These are phyloP conservation scores for Agrochola lychnidis DNA, from an alignment of 2,888 invertebrate genomes.

Conservation along the genomic window DNA sequence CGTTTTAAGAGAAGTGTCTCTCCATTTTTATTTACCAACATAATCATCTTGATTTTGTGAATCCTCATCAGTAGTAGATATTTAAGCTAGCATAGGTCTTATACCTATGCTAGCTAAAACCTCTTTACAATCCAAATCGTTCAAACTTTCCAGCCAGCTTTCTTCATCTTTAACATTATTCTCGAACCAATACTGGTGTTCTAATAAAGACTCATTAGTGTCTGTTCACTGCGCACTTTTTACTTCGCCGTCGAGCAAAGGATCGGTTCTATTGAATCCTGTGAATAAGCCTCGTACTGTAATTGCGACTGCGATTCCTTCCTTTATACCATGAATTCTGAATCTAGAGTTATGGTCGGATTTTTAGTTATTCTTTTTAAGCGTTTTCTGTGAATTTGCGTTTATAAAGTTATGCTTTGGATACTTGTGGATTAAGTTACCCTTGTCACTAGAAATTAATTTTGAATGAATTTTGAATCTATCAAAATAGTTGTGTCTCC, in stretches of 20 bases:
- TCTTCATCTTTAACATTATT: conserved; percentile 25
- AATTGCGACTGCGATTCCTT: conserved; percentile 70
- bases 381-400: conserved; percentile 3
- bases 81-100: background rate
- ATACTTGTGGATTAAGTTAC: background rate
- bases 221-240: conserved; percentile 61
- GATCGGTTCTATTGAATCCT: conserved; percentile 63
- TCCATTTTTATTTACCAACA: background rate
- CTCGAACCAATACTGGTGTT: conserved; percentile 37
- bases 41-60: background rate
- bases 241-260: conserved; percentile 53
- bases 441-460: background rate
- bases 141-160: conserved; percentile 26
- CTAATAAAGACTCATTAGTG: conserved; percentile 63
- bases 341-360: conserved; percentile 23
- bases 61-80: background rate
- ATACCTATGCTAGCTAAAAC: background rate
- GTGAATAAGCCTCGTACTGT: conserved; percentile 71
- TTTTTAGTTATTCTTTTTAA: conserved; percentile 25
- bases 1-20: no score
- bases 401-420: conserved; percentile 8
- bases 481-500: background rate
- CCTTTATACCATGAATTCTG: conserved; percentile 40
- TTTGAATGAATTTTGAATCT: background rate
- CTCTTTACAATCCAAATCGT: background rate